Evolutionary conservation across 1,140 invertebrate species (phyloP).

Genomic region (Tetragonula clypearis): DNA sequence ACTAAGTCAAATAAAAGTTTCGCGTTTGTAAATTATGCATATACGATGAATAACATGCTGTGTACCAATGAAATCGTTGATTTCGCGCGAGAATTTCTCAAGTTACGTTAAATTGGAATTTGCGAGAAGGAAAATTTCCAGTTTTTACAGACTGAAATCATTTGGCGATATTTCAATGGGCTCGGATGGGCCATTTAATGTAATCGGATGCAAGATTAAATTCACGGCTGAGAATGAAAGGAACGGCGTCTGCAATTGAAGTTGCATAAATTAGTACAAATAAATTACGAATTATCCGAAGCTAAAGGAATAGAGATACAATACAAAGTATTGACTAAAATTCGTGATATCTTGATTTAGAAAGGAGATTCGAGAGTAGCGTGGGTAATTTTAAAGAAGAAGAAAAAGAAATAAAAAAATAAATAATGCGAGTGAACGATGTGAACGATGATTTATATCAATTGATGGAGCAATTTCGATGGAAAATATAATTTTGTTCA

Average conservation of each 20-base stretch:
- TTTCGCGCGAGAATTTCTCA: neutral
- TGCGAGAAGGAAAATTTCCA: too few relatives aligned
- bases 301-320: neutral
- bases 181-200: too few relatives aligned
- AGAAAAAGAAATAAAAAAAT: neutral
- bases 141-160: too few relatives aligned
- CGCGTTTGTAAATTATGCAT: too few relatives aligned
- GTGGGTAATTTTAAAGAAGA: neutral
- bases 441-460: too few relatives aligned
- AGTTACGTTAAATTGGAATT: neutral
- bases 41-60: too few relatives aligned
- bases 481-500: neutral
- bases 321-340: neutral
- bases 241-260: neutral
- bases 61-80: too few relatives aligned
- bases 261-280: neutral
- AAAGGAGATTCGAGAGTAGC: neutral
- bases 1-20: too few relatives aligned
- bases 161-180: too few relatives aligned
- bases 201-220: too few relatives aligned
- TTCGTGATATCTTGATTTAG: neutral
- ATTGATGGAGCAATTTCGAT: too few relatives aligned
- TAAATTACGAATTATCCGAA: neutral
- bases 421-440: too few relatives aligned
- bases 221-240: neutral